A percentile compares a stretch with the other conserved stretches of the same genome.
Conservation (phyloP, 2,113 vertebrate genomes). For the Anser cygnoides region DNA sequence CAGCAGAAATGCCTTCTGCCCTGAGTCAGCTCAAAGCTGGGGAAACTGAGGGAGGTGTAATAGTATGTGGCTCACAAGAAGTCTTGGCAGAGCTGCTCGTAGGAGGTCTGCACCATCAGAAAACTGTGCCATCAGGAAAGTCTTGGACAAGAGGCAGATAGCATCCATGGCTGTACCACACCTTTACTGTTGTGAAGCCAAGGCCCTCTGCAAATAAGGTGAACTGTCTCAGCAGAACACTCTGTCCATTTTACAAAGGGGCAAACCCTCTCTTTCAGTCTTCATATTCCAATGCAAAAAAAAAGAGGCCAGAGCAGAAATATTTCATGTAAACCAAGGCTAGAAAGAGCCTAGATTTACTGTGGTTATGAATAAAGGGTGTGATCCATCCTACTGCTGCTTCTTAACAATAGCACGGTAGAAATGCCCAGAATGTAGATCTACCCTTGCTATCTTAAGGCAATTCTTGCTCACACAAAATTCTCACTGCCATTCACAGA, state of each 20-base stretch:
- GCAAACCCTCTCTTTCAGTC: neutral
- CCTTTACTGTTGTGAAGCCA: neutral
- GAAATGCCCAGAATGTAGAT: neutral
- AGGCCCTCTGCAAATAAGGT: neutral
- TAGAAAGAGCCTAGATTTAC: neutral
- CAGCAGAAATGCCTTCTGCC: neutral
- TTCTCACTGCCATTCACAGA: neutral
- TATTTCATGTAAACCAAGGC: neutral
- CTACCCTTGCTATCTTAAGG: neutral
- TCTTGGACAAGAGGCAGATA: neutral
- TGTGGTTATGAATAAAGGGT: neutral
- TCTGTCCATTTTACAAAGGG: neutral
- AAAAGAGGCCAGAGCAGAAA: neutral
- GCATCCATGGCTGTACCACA: neutral
- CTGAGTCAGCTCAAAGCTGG: neutral
- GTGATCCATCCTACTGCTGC: neutral
- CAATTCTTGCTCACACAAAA: constrained; percentile 11
- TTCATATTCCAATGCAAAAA: neutral
- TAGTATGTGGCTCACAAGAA: neutral
- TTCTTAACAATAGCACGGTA: neutral
- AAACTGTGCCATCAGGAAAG: neutral
- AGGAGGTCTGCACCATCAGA: neutral
- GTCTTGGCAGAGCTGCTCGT: neutral
- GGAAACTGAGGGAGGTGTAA: neutral
- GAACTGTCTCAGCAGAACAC: neutral